A percentile compares a stretch with the other conserved stretches of the same genome.
Conservation (phyloP, 1,140 invertebrate species). For the Drosophila murphyi region DNA sequence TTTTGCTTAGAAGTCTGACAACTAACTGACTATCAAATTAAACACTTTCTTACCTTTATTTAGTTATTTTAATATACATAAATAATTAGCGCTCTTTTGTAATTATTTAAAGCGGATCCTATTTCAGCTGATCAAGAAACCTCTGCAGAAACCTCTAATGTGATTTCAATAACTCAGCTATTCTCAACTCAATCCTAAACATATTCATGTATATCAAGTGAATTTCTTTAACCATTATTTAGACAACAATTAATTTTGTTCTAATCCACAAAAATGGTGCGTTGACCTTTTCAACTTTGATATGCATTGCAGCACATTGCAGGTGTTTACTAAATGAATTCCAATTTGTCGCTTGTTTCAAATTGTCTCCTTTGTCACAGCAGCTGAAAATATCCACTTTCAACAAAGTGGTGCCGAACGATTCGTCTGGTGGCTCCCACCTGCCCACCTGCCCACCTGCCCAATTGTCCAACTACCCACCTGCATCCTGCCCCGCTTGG, state of each 20-base stretch:
- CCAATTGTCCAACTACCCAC: not conserved
- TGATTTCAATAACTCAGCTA: too few species aligned
- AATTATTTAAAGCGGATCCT: too few species aligned
- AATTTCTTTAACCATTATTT: too few species aligned
- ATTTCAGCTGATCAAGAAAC: too few species aligned
- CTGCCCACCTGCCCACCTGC: not conserved
- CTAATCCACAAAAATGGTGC: not conserved
- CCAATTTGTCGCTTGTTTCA: constrained; percentile 41
- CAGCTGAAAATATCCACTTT: constrained; percentile 1
- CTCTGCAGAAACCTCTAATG: too few species aligned
- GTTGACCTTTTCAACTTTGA: not conserved
- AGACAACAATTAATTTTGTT: not conserved
- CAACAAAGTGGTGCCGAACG: constrained; percentile 4
- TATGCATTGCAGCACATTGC: not conserved
- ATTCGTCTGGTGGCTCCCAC: not conserved
- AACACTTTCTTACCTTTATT: too few species aligned
- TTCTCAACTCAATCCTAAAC: too few species aligned
- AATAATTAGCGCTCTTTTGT: too few species aligned
- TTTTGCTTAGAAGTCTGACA: too few species aligned
- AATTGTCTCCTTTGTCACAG: constrained; percentile 7
- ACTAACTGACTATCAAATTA: too few species aligned
- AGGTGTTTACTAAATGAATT: constrained; percentile 46
- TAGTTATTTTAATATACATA: too few species aligned
- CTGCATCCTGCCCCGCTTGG: not conserved
- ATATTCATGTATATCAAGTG: too few species aligned